Evolutionary conservation across 2,113 vertebrate species (phyloP).

Genomic region (Chaetodon trifascialis): DNA sequence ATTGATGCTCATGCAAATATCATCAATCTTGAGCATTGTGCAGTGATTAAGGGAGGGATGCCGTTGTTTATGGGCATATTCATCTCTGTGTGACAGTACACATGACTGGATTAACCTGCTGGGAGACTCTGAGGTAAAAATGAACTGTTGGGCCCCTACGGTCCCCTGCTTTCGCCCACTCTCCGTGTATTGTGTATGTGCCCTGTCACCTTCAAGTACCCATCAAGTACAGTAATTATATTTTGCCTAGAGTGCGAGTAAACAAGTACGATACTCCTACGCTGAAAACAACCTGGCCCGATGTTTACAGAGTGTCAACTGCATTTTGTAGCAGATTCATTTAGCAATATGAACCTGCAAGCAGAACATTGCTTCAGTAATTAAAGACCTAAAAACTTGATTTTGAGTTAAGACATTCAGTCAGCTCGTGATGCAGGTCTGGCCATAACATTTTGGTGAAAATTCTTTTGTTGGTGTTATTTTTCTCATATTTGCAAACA

Average conservation of each 20-base stretch:
- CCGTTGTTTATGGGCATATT: slow-evolving; percentile 22
- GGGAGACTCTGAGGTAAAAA: neutral
- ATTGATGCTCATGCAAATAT: slow-evolving; percentile 43
- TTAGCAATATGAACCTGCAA: neutral
- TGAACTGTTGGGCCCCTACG: neutral
- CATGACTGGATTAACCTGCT: slow-evolving; percentile 6
- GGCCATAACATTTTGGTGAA: neutral
- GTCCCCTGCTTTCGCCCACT: neutral
- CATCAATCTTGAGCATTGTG: slow-evolving; percentile 35
- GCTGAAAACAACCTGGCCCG: neutral
- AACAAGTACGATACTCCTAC: slow-evolving; percentile 26
- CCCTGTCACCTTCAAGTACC: slow-evolving; percentile 22
- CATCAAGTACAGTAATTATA: slow-evolving; percentile 14
- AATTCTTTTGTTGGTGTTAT: neutral
- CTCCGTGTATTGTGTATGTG: slow-evolving; percentile 12
- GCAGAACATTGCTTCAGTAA: neutral
- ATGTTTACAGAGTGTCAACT: slow-evolving; percentile 4
- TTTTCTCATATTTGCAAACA: neutral
- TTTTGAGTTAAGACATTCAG: neutral
- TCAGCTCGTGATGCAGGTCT: neutral
- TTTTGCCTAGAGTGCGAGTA: neutral
- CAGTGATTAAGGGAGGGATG: slow-evolving; percentile 10
- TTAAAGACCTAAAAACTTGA: neutral
- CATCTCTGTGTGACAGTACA: neutral
- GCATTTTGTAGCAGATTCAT: neutral